phyloP scores from a whole-genome alignment of 2,113 vertebrate species.

The Coptodon bakossiorum region DNA sequence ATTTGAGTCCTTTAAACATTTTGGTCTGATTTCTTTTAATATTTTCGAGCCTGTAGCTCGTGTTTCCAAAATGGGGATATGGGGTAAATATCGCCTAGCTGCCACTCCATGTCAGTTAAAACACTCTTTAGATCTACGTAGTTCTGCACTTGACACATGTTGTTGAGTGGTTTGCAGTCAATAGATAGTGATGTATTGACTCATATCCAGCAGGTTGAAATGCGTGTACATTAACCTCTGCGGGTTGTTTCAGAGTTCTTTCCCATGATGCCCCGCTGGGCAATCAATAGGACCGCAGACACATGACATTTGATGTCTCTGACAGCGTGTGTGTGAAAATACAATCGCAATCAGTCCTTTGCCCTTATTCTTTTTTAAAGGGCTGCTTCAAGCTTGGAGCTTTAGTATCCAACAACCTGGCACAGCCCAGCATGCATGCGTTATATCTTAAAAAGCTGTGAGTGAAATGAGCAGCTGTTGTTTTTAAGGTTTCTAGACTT shows the following conservation, averaged over 20 bases:
- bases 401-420: background rate
- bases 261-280: constrained; percentile 23
- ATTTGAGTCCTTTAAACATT: background rate
- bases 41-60: background rate
- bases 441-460: background rate
- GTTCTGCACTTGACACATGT: background rate
- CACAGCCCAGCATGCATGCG: background rate
- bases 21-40: background rate
- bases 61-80: background rate
- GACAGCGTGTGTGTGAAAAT: background rate
- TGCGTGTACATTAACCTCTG: constrained; percentile 27
- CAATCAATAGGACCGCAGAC: constrained; percentile 20
- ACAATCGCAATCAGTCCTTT: background rate
- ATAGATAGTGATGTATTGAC: constrained; percentile 4
- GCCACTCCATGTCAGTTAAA: background rate
- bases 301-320: constrained; percentile 35
- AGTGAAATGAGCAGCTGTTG: constrained; percentile 19
- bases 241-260: background rate
- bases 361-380: background rate
- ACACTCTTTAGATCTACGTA: background rate
- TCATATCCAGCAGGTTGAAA: constrained; percentile 2
- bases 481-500: constrained; percentile 8
- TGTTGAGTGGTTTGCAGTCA: background rate
- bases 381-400: background rate
- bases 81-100: background rate